phyloP scores from a whole-genome alignment of 2,797 vertebrate species.

The Florisuga fusca region DNA sequence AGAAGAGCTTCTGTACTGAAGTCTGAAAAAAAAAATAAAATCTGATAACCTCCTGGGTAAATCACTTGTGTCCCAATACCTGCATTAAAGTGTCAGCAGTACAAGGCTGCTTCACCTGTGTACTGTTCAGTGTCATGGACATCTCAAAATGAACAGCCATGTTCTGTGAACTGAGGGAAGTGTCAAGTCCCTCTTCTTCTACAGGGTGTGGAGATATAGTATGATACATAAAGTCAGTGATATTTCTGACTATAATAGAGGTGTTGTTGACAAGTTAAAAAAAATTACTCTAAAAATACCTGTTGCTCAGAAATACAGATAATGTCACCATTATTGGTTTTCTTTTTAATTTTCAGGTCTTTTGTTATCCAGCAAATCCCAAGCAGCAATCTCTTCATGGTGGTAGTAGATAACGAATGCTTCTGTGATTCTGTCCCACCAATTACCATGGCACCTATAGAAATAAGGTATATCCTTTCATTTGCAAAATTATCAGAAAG shows the following conservation, averaged over 20 bases:
- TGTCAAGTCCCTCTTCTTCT: background rate
- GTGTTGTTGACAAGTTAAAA: background rate
- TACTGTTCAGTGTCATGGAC: background rate
- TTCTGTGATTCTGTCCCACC: slow-evolving; percentile 87
- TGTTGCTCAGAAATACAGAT: background rate
- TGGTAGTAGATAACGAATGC: slow-evolving; percentile 96
- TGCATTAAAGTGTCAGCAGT: rapidly evolving
- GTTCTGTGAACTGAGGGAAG: background rate
- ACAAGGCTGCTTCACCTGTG: background rate
- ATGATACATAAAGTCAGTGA: background rate
- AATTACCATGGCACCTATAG: slow-evolving; percentile 95
- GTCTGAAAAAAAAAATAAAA: background rate
- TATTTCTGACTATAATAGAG: background rate
- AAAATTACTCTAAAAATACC: background rate
- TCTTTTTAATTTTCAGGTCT: slow-evolving; percentile 83
- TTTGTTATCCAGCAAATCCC: slow-evolving; percentile 99
- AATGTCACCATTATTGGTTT: background rate
- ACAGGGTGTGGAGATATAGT: background rate
- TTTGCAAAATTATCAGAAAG: background rate
- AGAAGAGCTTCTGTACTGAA: background rate
- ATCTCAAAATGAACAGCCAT: background rate
- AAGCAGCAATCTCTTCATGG: slow-evolving; percentile 99
- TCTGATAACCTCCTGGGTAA: background rate
- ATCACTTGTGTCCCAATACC: background rate
- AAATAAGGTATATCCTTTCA: slow-evolving; percentile 99